phyloP scores from a whole-genome alignment of 2,113 vertebrate species.

The Halcyon senegalensis region DNA sequence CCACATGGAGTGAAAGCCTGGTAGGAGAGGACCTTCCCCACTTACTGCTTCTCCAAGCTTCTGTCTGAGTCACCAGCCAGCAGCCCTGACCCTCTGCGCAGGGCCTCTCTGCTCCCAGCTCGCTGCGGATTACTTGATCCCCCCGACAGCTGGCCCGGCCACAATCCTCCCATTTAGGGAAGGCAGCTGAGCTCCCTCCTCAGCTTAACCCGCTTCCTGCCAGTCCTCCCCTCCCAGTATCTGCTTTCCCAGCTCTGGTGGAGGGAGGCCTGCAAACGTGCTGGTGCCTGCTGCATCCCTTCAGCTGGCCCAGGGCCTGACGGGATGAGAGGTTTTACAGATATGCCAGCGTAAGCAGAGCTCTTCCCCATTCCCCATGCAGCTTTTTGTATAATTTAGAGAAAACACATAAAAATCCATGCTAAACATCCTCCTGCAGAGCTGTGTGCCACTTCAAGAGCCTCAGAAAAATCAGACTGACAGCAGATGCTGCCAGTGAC shows the following conservation, averaged over 20 bases:
- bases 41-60: not conserved
- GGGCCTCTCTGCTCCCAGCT: not conserved
- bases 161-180: slow-evolving; percentile 1
- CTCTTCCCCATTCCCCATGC: fast-evolving
- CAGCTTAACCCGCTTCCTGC: not conserved
- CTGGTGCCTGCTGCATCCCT: not conserved
- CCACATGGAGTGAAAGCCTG: fast-evolving
- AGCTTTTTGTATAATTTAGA: not conserved
- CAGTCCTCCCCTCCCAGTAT: not conserved
- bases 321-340: not conserved
- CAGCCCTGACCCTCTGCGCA: not conserved
- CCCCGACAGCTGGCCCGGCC: not conserved
- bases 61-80: not conserved
- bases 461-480: not conserved
- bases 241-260: fast-evolving
- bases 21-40: not conserved
- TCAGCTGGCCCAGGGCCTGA: not conserved
- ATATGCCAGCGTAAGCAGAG: not conserved
- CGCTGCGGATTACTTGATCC: not conserved
- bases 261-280: not conserved
- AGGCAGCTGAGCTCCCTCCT: not conserved
- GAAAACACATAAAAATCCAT: not conserved
- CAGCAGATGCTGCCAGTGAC: not conserved
- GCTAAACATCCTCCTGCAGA: not conserved
- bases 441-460: not conserved